Conservation (phyloP, 2,888 invertebrate species). For the Nyleta sp. region DNA sequence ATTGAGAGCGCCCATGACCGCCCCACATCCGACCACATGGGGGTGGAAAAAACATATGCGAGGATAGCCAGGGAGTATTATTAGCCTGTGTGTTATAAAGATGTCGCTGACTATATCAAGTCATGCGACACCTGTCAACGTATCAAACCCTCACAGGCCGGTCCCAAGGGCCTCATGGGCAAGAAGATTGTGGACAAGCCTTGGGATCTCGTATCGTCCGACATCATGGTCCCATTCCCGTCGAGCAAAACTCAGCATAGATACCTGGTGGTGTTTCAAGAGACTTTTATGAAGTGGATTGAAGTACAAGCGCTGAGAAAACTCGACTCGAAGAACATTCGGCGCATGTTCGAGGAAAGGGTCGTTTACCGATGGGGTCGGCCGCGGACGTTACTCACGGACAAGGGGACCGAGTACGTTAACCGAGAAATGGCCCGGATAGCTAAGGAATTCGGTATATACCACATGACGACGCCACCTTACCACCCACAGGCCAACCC, state of each 20-base stretch:
- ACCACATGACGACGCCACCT: too few species aligned
- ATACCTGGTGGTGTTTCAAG: too few species aligned
- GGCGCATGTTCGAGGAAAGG: too few species aligned
- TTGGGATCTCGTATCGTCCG: not conserved
- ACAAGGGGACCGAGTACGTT: constrained; percentile 14
- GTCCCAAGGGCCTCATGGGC: not conserved
- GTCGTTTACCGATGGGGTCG: too few species aligned
- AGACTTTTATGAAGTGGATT: constrained; percentile 8
- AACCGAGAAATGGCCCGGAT: constrained; percentile 1
- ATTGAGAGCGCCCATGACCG: not conserved
- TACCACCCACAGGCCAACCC: constrained; percentile 12
- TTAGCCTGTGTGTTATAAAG: not conserved
- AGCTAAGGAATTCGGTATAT: too few species aligned
- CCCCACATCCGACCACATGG: not conserved
- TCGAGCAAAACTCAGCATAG: not conserved
- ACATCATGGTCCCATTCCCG: constrained; percentile 21
- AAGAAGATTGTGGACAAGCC: not conserved
- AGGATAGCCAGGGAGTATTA: not conserved
- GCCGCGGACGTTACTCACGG: not conserved
- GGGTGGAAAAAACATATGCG: too few species aligned
- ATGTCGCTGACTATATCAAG: not conserved
- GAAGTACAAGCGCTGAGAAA: constrained; percentile 6
- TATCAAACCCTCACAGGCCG: not conserved
- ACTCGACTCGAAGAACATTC: not conserved
- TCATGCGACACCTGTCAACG: not conserved